These are phyloP conservation scores for Chironomus tepperi DNA, from an alignment of 1,140 invertebrate genomes.

Conservation along the genomic window DNA sequence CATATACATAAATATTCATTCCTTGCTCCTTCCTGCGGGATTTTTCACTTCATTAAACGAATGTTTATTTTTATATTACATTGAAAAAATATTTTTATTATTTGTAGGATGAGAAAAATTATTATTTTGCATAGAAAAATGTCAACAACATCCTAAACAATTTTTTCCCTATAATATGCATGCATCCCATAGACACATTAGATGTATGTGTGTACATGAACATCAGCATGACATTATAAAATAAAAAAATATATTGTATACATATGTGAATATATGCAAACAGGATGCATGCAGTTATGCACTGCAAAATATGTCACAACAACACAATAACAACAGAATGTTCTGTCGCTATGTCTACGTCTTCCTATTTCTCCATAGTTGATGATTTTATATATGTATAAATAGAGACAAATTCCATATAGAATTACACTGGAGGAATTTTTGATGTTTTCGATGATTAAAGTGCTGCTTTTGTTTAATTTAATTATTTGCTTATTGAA, in stretches of 20 bases:
- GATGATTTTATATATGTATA: too few species aligned
- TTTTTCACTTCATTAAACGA: background rate
- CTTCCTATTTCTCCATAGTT: too few species aligned
- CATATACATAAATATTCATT: background rate
- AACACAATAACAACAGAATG: background rate
- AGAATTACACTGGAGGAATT: too few species aligned
- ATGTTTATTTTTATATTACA: background rate
- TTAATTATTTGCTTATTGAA: too few species aligned
- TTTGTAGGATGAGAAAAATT: background rate
- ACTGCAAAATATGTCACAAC: constrained; percentile 2
- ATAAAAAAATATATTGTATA: background rate
- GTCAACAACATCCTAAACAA: constrained; percentile 1
- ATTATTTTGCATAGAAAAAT: background rate
- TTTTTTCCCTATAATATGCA: background rate
- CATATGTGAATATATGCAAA: background rate
- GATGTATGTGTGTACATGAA: too few species aligned
- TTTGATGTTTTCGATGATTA: background rate
- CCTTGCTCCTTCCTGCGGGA: background rate
- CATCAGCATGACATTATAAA: background rate
- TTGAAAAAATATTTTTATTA: background rate
- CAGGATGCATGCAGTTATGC: background rate
- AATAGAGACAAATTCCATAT: too few species aligned
- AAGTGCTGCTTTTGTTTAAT: too few species aligned
- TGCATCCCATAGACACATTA: too few species aligned
- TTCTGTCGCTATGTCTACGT: background rate